Conservation (phyloP, 1,140 invertebrate genomes). For the Tenebrio molitor region DNA sequence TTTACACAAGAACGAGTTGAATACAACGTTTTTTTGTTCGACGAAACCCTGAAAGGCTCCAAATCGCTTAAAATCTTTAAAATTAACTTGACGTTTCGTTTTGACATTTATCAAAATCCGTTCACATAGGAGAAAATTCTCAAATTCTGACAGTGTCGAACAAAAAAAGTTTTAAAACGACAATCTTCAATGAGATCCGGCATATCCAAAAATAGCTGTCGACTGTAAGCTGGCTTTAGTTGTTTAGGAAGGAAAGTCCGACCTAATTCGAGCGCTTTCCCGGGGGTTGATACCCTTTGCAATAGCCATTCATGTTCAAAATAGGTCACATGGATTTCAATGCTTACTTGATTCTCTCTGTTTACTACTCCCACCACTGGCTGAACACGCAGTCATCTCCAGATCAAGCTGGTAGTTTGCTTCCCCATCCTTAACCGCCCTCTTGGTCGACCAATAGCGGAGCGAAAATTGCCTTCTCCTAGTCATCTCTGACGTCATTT, state of each 20-base stretch:
- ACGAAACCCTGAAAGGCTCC: too few relatives aligned
- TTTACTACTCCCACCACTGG: slow-evolving; percentile 47
- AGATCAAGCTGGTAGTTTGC: neutral
- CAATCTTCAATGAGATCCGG: too few relatives aligned
- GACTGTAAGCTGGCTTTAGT: neutral
- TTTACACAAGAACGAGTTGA: too few relatives aligned
- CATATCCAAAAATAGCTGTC: slow-evolving; percentile 29
- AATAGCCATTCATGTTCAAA: slow-evolving; percentile 58
- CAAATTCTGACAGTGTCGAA: too few relatives aligned
- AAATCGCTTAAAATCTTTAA: too few relatives aligned
- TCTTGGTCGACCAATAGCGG: slow-evolving; percentile 35
- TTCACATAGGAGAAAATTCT: too few relatives aligned
- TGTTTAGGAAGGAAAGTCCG: slow-evolving; percentile 43
- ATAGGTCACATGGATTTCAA: slow-evolving; percentile 57
- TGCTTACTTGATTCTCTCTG: slow-evolving; percentile 46
- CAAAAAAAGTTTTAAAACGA: too few relatives aligned
- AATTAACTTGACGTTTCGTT: too few relatives aligned
- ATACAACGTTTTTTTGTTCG: too few relatives aligned
- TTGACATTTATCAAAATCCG: too few relatives aligned
- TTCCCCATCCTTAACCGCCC: slow-evolving; percentile 39
- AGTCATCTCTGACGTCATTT: slow-evolving; percentile 51
- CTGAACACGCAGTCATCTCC: slow-evolving; percentile 32
- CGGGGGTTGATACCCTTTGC: slow-evolving; percentile 60
- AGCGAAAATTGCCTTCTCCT: slow-evolving; percentile 41
- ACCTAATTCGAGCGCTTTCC: slow-evolving; percentile 56